Conservation (phyloP, 2,888 invertebrate species). For the Dicyrtoma fusca region DNA sequence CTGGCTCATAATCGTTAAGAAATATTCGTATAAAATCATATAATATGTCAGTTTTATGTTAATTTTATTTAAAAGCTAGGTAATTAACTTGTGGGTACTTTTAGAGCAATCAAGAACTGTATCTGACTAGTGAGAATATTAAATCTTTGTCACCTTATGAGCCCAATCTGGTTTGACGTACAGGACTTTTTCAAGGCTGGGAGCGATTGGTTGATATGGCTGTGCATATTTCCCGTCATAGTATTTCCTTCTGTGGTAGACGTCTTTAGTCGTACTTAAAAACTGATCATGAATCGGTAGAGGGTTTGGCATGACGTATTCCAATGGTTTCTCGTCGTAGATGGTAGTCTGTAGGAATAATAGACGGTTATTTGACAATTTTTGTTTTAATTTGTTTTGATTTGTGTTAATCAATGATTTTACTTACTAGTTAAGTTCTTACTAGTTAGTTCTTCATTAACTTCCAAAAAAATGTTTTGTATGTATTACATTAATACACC, state of each 20-base stretch:
- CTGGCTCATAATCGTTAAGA: not conserved
- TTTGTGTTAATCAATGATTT: too few relatives aligned
- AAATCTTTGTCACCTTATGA: conserved; percentile 20
- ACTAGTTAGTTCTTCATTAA: too few relatives aligned
- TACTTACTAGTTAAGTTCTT: too few relatives aligned
- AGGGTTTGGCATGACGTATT: conserved; percentile 35
- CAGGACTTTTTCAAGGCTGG: conserved; percentile 14
- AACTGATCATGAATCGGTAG: conserved; percentile 28
- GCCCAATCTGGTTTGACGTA: conserved; percentile 39
- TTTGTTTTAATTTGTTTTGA: too few relatives aligned
- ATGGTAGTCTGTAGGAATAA: conserved; percentile 23
- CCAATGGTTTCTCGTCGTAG: conserved; percentile 35
- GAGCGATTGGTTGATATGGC: conserved; percentile 26
- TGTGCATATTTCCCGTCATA: conserved; percentile 23
- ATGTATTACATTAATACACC: not conserved
- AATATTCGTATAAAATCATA: too few relatives aligned
- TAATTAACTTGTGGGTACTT: not conserved
- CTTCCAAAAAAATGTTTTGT: too few relatives aligned
- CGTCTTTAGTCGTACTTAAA: conserved; percentile 31
- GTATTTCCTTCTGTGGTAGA: conserved; percentile 28
- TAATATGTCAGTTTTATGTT: too few relatives aligned
- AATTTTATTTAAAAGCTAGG: too few relatives aligned
- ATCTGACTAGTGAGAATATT: not conserved
- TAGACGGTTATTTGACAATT: too few relatives aligned
- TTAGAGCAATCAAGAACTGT: not conserved